Evolutionary conservation across 2,888 invertebrate species (phyloP).

Genomic region (Cephus nigrinus): DNA sequence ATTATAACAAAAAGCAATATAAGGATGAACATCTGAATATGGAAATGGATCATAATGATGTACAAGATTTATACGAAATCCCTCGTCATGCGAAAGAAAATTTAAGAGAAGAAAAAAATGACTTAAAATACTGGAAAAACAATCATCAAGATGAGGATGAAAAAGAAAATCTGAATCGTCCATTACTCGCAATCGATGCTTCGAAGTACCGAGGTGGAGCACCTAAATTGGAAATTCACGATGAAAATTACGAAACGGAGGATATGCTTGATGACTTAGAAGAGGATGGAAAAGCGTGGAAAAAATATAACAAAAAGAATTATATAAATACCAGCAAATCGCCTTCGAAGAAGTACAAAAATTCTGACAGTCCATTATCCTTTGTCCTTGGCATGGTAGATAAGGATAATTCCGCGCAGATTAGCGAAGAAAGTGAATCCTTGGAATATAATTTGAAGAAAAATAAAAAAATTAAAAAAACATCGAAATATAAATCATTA

Average conservation of each 20-base stretch:
- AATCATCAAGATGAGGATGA: not conserved
- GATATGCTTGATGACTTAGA: not conserved
- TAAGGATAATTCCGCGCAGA: not conserved
- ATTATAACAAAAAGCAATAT: not conserved
- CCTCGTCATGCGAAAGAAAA: not conserved
- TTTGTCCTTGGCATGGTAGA: not conserved
- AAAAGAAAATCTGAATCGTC: not conserved
- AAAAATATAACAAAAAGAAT: not conserved
- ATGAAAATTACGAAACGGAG: not conserved
- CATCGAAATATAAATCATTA: not conserved
- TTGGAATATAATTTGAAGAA: not conserved
- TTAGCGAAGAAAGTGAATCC: not conserved
- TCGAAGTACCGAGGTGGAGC: conserved; percentile 32
- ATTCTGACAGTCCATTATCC: conserved; percentile 9
- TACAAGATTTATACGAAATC: not conserved
- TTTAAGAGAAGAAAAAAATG: not conserved
- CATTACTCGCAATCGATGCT: conserved; percentile 32
- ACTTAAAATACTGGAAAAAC: not conserved
- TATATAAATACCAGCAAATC: not conserved
- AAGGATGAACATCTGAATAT: not conserved
- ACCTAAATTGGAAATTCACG: conserved; percentile 22
- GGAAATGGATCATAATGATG: not conserved
- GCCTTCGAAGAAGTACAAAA: not conserved
- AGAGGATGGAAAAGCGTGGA: not conserved
- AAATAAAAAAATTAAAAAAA: not conserved